Evolutionary conservation across 2,797 vertebrate species (phyloP).

Genomic region (Limosa lapponica): DNA sequence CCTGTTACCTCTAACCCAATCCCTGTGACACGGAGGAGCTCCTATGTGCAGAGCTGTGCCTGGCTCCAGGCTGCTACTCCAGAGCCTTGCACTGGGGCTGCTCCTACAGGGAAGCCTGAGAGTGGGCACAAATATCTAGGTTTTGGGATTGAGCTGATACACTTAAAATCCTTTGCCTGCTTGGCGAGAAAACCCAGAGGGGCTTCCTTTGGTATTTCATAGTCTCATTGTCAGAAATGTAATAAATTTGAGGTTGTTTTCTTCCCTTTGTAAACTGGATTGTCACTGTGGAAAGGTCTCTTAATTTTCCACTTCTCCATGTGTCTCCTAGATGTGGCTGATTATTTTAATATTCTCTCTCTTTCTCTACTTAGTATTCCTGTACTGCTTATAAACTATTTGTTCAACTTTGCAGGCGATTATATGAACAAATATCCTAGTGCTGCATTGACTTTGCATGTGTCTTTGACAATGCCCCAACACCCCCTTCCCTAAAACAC

Average conservation of each 20-base stretch:
- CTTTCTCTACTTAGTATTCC: neutral
- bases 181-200: neutral
- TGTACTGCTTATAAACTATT: neutral
- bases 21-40: neutral
- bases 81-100: neutral
- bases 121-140: neutral
- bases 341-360: neutral
- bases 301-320: neutral
- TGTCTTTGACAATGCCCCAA: neutral
- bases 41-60: accelerated
- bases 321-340: neutral
- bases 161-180: neutral
- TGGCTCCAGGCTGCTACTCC: neutral
- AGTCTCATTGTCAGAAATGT: neutral
- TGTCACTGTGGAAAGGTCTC: neutral
- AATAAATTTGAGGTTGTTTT: neutral
- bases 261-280: neutral
- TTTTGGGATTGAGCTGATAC: neutral
- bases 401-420: neutral
- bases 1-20: neutral
- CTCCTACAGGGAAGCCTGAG: neutral
- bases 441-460: neutral
- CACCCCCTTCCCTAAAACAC: neutral
- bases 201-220: neutral
- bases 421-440: neutral